Base-by-base conservation (phyloP, 2,888 invertebrate genomes). In the Lepetodrilus schrolli region DNA sequence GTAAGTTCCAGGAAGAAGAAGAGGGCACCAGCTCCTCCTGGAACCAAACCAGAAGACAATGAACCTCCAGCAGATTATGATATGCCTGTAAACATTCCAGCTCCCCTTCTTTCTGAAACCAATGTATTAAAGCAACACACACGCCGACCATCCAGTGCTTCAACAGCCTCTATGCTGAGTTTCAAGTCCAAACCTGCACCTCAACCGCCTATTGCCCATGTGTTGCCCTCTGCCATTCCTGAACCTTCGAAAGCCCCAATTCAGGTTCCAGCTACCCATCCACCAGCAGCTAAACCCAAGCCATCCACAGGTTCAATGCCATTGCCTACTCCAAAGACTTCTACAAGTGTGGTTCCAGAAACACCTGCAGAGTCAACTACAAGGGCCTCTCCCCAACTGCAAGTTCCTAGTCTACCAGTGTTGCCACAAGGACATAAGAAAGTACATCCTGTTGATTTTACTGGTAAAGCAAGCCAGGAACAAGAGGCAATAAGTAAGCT, bases 51-150 rank as follows among this genome's bases (percentile, higher is more conserved):
- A 0, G 34, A 58, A 0, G 38, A 47, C 30, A 58, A 26, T 5
- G 84, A 85, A 21, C 86, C 86, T 0, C 84, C 83, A 7, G 76
- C 76, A n/a, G 86, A 85, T 68, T 85, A 86, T 77, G 83, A 85
- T 26, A 77, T 83, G 68, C 82, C 81, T n/a, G n/a, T n/a, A n/a
- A 78, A 79, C 71, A n/a, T 8, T n/a, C 38, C 8, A 43, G 34
- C 34, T 26, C 34, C 34, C 65, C 34, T 4, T 36, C 70, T 2
- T 8, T n/a, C n/a, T n/a, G n/a, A n/a, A n/a, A n/a, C n/a, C n/a
- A n/a, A n/a, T n/a, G 50, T 21, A 13, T 0, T 4, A 38, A 37
- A 48, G 10, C 23, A 66, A 20, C 70, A 10, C 20, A 49, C 10
- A 10, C 68, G 38, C 26, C 38, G 30, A n/a, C 17, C 37, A 36